These are phyloP conservation scores for Falco rusticolus DNA, from an alignment of 2,797 vertebrate species.

Conservation along the genomic window DNA sequence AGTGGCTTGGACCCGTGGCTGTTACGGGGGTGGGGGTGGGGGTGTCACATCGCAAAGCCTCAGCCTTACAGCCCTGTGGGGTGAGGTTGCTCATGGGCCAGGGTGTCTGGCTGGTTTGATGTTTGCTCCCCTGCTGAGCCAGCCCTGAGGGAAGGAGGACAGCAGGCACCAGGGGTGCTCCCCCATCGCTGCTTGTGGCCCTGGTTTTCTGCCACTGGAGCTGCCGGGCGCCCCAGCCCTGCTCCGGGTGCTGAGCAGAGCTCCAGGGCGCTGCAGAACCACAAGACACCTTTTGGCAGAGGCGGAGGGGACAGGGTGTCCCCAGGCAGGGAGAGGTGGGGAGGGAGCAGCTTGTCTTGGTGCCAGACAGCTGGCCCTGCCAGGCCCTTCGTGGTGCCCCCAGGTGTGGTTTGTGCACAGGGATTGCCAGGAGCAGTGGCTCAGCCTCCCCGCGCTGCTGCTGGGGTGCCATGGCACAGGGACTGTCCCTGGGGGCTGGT, in stretches of 20 bases:
- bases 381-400: background rate
- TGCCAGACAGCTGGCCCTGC: background rate
- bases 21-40: background rate
- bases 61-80: rapidly evolving
- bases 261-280: background rate
- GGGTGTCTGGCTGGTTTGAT: background rate
- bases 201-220: background rate
- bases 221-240: background rate
- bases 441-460: background rate
- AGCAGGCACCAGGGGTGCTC: background rate
- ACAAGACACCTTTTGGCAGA: background rate
- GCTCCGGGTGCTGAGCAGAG: background rate
- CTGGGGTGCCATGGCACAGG: rapidly evolving
- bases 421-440: background rate
- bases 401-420: background rate
- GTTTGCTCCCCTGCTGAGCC: background rate
- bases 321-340: background rate
- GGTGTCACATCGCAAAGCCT: background rate
- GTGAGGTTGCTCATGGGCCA: background rate
- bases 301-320: background rate
- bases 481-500: rapidly evolving
- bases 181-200: background rate
- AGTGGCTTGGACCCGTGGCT: background rate
- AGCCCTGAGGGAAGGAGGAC: background rate
- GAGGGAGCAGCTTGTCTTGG: background rate